phyloP scores from a whole-genome alignment of 2,888 invertebrate genomes.

The Melanostoma mellinum region DNA sequence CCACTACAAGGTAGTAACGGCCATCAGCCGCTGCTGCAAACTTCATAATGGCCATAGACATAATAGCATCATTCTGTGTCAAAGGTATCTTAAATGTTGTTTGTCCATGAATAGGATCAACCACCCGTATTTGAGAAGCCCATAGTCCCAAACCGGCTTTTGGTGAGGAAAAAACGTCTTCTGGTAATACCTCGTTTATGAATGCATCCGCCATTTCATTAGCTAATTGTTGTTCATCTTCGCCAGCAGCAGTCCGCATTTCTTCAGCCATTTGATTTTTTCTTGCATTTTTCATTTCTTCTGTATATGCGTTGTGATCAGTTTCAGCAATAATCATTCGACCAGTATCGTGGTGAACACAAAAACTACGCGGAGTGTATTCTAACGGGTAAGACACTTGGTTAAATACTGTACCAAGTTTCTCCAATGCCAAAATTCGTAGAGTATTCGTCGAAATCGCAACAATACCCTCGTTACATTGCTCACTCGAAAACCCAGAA shows the following conservation, averaged over 20 bases:
- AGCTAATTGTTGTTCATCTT: conserved; percentile 97
- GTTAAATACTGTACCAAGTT: conserved; percentile 99
- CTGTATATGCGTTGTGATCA: conserved; percentile 99
- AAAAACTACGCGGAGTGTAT: conserved; percentile 97
- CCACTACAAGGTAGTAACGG: conserved; percentile 88
- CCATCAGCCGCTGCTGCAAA: conserved; percentile 86
- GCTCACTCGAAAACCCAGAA: conserved; percentile 97
- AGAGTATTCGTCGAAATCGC: conserved; percentile 99
- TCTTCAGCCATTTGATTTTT: conserved; percentile 98
- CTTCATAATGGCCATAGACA: conserved; percentile 92
- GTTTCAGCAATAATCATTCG: conserved; percentile 96
- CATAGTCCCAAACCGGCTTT: conserved; percentile 98
- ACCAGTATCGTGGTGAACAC: conserved; percentile 94
- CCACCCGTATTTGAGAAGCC: conserved; percentile 94
- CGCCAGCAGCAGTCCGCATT: conserved; percentile 98
- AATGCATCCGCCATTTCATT: conserved; percentile 99
- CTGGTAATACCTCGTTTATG: conserved; percentile 95
- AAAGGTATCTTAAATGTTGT: conserved; percentile 91
- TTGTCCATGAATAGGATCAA: conserved; percentile 92
- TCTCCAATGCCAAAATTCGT: conserved; percentile 98
- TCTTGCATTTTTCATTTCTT: conserved; percentile 95
- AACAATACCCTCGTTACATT: conserved; percentile 99
- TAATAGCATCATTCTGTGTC: conserved; percentile 98
- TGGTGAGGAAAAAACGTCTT: conserved; percentile 96
- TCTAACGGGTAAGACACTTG: conserved; percentile 96